Conservation (phyloP, 2,888 invertebrate species). For the Pseudococcus jackbeardsleyi region DNA sequence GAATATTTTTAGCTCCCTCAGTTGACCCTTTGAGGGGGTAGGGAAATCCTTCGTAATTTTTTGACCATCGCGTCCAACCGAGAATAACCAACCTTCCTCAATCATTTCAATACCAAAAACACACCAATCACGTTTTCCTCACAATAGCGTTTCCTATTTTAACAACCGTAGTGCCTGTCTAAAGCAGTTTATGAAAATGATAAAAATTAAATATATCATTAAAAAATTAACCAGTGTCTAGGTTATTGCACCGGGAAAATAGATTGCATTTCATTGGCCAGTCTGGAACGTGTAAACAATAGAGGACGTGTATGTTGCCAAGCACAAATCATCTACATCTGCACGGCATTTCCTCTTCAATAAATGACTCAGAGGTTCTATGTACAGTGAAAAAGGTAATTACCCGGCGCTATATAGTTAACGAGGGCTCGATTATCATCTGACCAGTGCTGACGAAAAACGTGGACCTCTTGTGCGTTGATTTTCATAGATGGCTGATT, state of each 20-base stretch:
- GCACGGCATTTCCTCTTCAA: constrained; percentile 50
- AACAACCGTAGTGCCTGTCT: background rate
- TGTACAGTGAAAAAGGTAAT: constrained; percentile 31
- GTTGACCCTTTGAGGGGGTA: no score
- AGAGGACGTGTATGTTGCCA: constrained; percentile 6
- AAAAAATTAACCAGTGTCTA: constrained; percentile 29
- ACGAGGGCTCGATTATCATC: constrained; percentile 49
- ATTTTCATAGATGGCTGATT: constrained; percentile 53
- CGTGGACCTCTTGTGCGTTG: constrained; percentile 32
- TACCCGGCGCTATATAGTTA: constrained; percentile 39
- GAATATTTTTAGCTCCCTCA: no score
- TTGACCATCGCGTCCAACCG: no score
- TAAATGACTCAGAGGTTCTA: constrained; percentile 46
- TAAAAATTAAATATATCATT: background rate
- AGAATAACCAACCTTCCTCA: no score
- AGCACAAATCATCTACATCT: constrained; percentile 11
- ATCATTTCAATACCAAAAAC: background rate
- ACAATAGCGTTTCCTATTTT: background rate
- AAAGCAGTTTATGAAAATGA: background rate
- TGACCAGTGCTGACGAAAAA: constrained; percentile 41
- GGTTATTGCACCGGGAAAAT: constrained; percentile 40
- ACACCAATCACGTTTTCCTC: background rate
- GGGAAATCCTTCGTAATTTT: no score
- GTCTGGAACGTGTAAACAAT: constrained; percentile 25
- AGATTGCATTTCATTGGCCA: constrained; percentile 17